These are phyloP conservation scores for Vombatus ursinus DNA, from an alignment of 2,113 vertebrate species.

Conservation along the genomic window DNA sequence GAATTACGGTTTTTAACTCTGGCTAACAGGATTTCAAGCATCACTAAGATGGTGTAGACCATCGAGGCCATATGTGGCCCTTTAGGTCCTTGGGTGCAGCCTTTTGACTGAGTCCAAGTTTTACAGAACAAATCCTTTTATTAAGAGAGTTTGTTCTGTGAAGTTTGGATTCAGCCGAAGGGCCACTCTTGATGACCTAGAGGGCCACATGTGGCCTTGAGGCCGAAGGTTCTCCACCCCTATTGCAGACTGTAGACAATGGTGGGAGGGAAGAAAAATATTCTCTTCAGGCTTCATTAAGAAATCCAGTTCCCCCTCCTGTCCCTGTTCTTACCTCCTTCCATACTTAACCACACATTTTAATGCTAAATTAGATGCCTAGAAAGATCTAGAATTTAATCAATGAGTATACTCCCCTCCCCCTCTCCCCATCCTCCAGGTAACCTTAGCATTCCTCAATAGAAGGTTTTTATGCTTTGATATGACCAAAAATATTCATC, in stretches of 20 bases:
- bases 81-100: too few relatives aligned
- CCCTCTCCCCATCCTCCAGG: neutral
- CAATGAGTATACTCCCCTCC: neutral
- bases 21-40: neutral
- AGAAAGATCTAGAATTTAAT: neutral
- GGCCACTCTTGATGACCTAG: too few relatives aligned
- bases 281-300: neutral
- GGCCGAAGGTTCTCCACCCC: too few relatives aligned
- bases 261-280: neutral
- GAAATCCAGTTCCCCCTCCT: neutral
- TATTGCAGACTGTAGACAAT: neutral
- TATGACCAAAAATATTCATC: neutral
- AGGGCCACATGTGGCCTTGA: too few relatives aligned
- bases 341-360: neutral
- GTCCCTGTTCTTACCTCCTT: neutral
- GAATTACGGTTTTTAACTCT: neutral
- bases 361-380: neutral
- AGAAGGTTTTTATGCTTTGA: neutral
- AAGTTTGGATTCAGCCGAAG: too few relatives aligned
- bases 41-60: neutral
- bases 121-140: too few relatives aligned
- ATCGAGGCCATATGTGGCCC: too few relatives aligned
- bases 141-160: too few relatives aligned
- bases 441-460: neutral
- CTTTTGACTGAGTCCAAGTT: too few relatives aligned